These are phyloP conservation scores for Mythimna loreyi DNA, from an alignment of 2,888 invertebrate species.

Conservation along the genomic window DNA sequence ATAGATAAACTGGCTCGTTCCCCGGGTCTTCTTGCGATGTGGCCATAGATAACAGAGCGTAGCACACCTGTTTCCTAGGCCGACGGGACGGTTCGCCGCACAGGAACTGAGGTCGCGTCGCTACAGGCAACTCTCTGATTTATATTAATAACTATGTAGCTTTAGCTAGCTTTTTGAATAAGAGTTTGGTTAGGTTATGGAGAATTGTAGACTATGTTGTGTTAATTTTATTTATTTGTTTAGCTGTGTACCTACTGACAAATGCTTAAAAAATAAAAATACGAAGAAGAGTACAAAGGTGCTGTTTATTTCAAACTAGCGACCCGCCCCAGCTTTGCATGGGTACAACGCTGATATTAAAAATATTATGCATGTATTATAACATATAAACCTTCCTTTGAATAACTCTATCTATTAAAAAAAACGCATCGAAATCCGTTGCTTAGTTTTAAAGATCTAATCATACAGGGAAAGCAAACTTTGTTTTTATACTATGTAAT, in stretches of 20 bases:
- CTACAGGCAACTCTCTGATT: conserved; percentile 56
- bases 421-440: too few relatives aligned
- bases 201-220: conserved; percentile 7
- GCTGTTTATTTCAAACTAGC: too few relatives aligned
- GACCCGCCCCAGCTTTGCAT: too few relatives aligned
- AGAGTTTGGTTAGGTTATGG: conserved; percentile 9
- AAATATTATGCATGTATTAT: too few relatives aligned
- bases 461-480: too few relatives aligned
- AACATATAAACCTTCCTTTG: too few relatives aligned
- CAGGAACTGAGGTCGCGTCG: conserved; percentile 65
- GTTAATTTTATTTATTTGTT: neutral
- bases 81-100: conserved; percentile 54
- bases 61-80: conserved; percentile 66
- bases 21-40: conserved; percentile 56
- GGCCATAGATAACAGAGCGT: conserved; percentile 62
- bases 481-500: too few relatives aligned
- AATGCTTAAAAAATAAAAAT: too few relatives aligned
- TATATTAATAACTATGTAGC: conserved; percentile 53
- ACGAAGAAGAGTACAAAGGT: too few relatives aligned
- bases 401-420: too few relatives aligned
- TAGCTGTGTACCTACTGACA: neutral
- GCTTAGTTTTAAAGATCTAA: too few relatives aligned
- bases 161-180: conserved; percentile 37
- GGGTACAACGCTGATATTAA: too few relatives aligned
- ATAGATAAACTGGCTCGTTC: conserved; percentile 54